Conservation (phyloP, 1,140 invertebrate genomes). For the Liolophura sinensis region DNA sequence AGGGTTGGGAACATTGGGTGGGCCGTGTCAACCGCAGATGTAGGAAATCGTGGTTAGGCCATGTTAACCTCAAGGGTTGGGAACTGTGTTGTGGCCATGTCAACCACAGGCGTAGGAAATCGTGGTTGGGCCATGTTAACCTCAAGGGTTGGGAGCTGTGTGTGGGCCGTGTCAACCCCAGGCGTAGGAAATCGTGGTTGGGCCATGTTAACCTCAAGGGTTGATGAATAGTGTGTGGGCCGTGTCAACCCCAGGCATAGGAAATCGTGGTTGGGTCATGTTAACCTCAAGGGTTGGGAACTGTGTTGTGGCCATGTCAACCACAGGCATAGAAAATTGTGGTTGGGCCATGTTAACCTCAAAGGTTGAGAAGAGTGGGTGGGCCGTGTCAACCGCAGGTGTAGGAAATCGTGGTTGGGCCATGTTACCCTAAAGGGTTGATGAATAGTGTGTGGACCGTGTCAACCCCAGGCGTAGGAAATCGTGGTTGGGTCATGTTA, state of each 20-base stretch:
- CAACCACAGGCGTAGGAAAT: too few relatives aligned
- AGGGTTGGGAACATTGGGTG: neutral
- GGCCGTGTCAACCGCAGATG: neutral
- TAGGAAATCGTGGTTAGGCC: neutral
- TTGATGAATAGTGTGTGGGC: too few relatives aligned
- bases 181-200: neutral
- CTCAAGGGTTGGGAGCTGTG: neutral
- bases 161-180: neutral
- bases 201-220: neutral
- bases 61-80: too few relatives aligned
- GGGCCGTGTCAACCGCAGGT: too few relatives aligned
- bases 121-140: neutral
- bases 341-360: too few relatives aligned
- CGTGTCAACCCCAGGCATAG: too few relatives aligned
- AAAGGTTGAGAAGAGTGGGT: neutral
- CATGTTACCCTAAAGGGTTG: too few relatives aligned
- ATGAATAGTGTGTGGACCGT: too few relatives aligned
- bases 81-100: too few relatives aligned
- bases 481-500: too few relatives aligned
- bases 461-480: neutral
- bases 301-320: neutral
- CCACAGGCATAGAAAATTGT: neutral
- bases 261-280: too few relatives aligned
- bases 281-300: neutral
- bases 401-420: too few relatives aligned